phyloP scores from a whole-genome alignment of 2,113 vertebrate genomes.

The Hiodon alosoides region DNA sequence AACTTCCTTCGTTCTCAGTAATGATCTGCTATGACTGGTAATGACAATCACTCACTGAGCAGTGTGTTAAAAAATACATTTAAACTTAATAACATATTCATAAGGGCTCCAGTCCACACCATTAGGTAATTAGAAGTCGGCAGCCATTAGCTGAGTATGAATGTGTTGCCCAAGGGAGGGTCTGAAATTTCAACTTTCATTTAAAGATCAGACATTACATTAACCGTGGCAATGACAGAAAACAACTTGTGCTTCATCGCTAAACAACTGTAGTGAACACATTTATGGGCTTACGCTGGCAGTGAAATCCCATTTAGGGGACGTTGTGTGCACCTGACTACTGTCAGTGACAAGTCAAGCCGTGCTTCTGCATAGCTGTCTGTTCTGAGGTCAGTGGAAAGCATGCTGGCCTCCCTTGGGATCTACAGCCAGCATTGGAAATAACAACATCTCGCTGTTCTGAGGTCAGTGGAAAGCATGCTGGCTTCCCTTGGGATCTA shows the following conservation, averaged over 20 bases:
- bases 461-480: too few relatives aligned
- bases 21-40: constrained; percentile 8
- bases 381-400: too few relatives aligned
- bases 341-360: too few relatives aligned
- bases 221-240: constrained; percentile 31
- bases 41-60: constrained; percentile 39
- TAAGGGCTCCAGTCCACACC: constrained; percentile 31
- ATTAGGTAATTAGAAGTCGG: constrained; percentile 53
- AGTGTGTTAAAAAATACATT: constrained; percentile 43
- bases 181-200: constrained; percentile 32
- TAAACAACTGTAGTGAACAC: too few relatives aligned
- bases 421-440: too few relatives aligned
- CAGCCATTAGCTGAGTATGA: constrained; percentile 45
- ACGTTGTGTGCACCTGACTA: constrained; percentile 3
- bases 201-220: constrained; percentile 31
- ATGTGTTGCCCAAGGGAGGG: constrained; percentile 36
- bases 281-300: not conserved
- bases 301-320: not conserved
- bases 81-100: constrained; percentile 46
- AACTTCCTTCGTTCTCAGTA: not conserved
- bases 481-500: too few relatives aligned
- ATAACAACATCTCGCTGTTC: too few relatives aligned
- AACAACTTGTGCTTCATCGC: constrained; percentile 18
- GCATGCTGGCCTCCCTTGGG: too few relatives aligned
- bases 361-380: too few relatives aligned